Base-by-base conservation (phyloP, 1,140 invertebrate species). In the Drosophila nannoptera region DNA sequence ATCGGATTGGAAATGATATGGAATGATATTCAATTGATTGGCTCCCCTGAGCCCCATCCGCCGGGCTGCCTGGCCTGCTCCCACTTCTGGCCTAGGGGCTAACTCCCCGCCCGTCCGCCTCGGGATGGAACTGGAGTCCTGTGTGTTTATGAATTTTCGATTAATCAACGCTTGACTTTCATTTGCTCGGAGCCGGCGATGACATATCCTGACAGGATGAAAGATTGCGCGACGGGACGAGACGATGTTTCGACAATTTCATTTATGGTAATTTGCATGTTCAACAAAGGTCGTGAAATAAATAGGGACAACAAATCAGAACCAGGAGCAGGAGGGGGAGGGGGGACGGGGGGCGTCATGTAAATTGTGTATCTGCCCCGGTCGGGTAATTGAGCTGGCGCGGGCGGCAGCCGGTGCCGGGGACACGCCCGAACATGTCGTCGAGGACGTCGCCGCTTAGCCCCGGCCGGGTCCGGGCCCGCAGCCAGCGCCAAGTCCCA, bases 251-350 rank as follows among this genome's bases (percentile, higher is more conserved):
- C 69, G 71, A 77, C 78, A 82, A 77, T 77, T 82, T 82, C 67
- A 82, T 82, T 82, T 77, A 69, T 81, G 68, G 54, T 83, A 83
- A 83, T 83, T 83, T 83, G 75, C 78, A 83, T 83, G 78, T 83
- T 82, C 40, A 68, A 59, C 62, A 66, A 70, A 65, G 62, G 62
- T 59, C 62, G 62, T 70, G 68, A 70, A 84, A 84, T 84, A 84
- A 84, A 86, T 81, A 73, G 81, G 81, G 81, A 84, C 81, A 84
- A 84, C 77, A 84, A 84, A 84, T 84, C 80, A 84, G 80, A 49
- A 77, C 66, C 22, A 1, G 22, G 22, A 3, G 22, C 22, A 1
- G 22, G 22, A 1, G 22, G 22, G 22, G 22, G 22, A 2, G 22
- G 22, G 40, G 12, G 40, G n/a, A 7, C 58, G 53, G 48, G 38